phyloP scores from a whole-genome alignment of 2,113 vertebrate genomes.

The Pedetes capensis region DNA sequence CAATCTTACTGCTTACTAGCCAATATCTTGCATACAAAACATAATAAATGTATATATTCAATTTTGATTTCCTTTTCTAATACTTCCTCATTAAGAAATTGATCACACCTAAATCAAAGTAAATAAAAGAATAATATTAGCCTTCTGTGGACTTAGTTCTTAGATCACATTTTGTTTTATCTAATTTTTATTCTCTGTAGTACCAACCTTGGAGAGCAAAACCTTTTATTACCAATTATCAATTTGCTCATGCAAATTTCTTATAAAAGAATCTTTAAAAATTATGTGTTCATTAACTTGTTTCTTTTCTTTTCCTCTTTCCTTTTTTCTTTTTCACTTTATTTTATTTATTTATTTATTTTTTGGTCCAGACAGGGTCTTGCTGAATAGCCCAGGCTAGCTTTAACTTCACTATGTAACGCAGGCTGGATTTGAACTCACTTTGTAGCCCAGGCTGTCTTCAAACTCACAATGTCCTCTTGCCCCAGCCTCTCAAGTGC shows the following conservation, averaged over 20 bases:
- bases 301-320: no score
- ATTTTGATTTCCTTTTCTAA: neutral
- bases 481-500: no score
- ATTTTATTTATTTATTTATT: no score
- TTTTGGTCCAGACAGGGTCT: no score
- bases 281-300: neutral
- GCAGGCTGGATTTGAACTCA: no score
- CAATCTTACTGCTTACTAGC: neutral
- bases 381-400: no score
- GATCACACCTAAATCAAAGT: neutral
- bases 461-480: no score
- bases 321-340: no score
- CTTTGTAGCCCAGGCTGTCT: no score
- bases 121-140: neutral
- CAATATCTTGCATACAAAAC: neutral
- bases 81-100: neutral
- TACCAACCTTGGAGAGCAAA: neutral
- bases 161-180: neutral
- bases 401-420: no score
- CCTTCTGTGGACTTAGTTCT: neutral
- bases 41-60: neutral
- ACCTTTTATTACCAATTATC: neutral
- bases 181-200: neutral
- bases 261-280: neutral
- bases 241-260: neutral